Base-by-base conservation (phyloP, 1,140 invertebrate genomes). In the Aricia agestis region DNA sequence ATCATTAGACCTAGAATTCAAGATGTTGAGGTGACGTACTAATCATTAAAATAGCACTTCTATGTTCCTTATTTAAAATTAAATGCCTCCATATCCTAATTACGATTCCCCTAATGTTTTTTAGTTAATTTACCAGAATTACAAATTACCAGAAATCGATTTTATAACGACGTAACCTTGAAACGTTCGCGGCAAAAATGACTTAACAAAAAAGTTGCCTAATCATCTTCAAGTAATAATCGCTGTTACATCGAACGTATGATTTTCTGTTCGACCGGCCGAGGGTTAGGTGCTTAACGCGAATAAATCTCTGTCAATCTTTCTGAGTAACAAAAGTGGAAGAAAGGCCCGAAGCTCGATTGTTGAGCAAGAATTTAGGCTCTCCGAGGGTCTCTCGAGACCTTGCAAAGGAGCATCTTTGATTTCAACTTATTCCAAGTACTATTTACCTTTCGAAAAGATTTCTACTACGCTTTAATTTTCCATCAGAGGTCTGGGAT, bases 221-320 rank as follows among this genome's bases (percentile, higher is more conserved):
- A 13, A 52, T 52, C 45, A 52, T 15, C 45, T 52, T 4, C 36
- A 36, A 36, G 36, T 52, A 52, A 52, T 52, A 52, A 52, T 52
- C 45, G 45, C 13, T 52, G 45, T 52, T 52, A 52, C 45, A 52
- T 52, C 45, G 45, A 52, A 52, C 45, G 45, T 52, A 52, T 52
- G 45, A 52, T 52, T 11, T 9, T 59, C n/a, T 1, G 15, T 59
- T 59, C 6, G 7, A 59, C 58, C 18, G 11, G 58, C 19, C 11
- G 59, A 25, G 59, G 17, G 18, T 63, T 63, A 63, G 59, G 59
- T 25, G 59, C 59, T 63, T 63, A 63, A 9, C 59, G 59, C 19
- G 18, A 63, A 63, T 63, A 63, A 63, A 63, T 63, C 59, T 63
- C 18, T 63, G 59, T 63, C 59, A 63, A 63, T 63, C 59, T 63